Conservation (phyloP, 2,888 invertebrate genomes). For the Papilio elwesi region DNA sequence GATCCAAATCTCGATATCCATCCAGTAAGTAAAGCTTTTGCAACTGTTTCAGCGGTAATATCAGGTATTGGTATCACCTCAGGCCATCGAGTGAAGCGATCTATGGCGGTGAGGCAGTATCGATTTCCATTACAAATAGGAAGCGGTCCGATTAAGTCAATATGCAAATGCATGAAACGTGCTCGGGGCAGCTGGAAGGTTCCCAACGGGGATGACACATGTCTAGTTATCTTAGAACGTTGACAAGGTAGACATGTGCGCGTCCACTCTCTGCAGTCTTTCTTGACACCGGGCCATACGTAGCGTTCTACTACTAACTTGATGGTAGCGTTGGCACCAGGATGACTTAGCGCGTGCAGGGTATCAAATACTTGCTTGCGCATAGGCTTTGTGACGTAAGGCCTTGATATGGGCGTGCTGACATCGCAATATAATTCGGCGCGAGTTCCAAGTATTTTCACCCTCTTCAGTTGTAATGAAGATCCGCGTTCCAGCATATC, state of each 20-base stretch:
- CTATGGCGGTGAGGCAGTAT: slow-evolving; percentile 47
- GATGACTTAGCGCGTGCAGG: slow-evolving; percentile 44
- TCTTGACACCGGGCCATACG: slow-evolving; percentile 44
- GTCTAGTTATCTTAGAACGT: slow-evolving; percentile 37
- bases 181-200: slow-evolving; percentile 44
- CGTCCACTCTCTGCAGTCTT: no score
- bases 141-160: slow-evolving; percentile 52
- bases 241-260: no score
- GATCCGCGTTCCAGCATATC: slow-evolving; percentile 16
- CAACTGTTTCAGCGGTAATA: slow-evolving; percentile 58
- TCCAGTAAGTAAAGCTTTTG: slow-evolving; percentile 51
- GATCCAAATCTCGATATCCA: slow-evolving; percentile 69
- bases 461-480: slow-evolving; percentile 25
- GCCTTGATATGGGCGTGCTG: slow-evolving; percentile 39
- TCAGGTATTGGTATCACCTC: slow-evolving; percentile 57
- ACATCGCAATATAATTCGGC: slow-evolving; percentile 34
- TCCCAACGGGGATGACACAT: slow-evolving; percentile 40
- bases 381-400: slow-evolving; percentile 41
- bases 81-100: slow-evolving; percentile 56
- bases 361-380: slow-evolving; percentile 41
- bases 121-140: slow-evolving; percentile 43
- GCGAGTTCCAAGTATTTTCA: slow-evolving; percentile 23
- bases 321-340: slow-evolving; percentile 36
- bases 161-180: slow-evolving; percentile 54
- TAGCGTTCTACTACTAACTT: slow-evolving; percentile 39